Percentiles rank a stretch among this genome's conserved stretches.
Conservation (phyloP, 1,140 invertebrate genomes). For the Eriocheir sinensis region DNA sequence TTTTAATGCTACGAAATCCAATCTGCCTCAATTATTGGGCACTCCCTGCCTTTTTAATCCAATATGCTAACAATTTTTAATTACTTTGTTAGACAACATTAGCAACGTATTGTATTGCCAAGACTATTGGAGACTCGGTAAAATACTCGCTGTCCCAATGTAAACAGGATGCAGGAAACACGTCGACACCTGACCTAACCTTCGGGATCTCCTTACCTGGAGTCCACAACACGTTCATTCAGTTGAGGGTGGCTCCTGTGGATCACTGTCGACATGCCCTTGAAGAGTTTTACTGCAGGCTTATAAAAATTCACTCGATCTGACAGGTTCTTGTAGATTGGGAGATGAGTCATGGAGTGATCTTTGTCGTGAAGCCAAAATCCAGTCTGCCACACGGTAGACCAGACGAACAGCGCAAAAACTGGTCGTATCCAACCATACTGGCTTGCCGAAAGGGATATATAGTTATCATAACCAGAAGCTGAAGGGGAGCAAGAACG, state of each 20-base stretch:
- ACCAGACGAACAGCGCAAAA: background rate
- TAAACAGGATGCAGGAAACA: background rate
- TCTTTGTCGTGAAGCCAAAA: background rate
- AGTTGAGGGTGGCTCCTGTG: background rate
- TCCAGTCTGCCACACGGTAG: background rate
- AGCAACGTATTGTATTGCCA: no score
- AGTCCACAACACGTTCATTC: background rate
- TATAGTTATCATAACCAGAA: no score
- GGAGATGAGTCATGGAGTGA: background rate
- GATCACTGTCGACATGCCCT: background rate
- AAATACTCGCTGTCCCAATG: no score
- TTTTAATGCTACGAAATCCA: no score
- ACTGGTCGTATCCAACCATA: background rate
- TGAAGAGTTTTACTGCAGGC: background rate
- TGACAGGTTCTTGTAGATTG: background rate
- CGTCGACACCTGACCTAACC: background rate
- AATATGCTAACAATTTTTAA: no score
- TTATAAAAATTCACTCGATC: background rate
- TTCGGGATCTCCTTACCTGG: background rate
- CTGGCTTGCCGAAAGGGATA: background rate
- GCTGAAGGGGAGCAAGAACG: no score
- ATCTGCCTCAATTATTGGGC: no score
- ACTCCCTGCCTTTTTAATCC: no score
- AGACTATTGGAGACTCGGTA: no score
- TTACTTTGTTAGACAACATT: no score